phyloP scores from a whole-genome alignment of 2,888 invertebrate species.

The Molorchus minor region DNA sequence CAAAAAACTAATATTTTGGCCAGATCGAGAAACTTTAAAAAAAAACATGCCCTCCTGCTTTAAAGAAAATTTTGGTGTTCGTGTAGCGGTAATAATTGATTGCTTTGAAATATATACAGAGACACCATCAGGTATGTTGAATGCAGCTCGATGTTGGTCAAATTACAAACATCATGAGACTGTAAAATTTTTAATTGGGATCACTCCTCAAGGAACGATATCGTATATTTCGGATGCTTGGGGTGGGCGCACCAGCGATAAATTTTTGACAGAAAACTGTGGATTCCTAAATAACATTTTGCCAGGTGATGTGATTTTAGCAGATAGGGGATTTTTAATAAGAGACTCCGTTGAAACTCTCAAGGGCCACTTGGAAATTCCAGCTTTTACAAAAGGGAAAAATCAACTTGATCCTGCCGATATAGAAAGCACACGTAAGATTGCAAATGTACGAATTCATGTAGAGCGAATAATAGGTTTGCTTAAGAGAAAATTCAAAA shows the following conservation, averaged over 20 bases:
- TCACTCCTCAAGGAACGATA: conserved; percentile 12
- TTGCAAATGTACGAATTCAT: conserved; percentile 21
- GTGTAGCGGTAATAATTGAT: conserved; percentile 25
- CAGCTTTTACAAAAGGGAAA: conserved; percentile 19
- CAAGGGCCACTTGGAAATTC: conserved; percentile 7
- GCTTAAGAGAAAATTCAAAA: conserved; percentile 6
- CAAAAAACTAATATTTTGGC: conserved; percentile 15
- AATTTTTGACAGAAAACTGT: conserved; percentile 15
- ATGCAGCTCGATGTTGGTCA: conserved; percentile 14
- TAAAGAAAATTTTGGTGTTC: conserved; percentile 13
- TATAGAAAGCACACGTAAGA: conserved; percentile 12
- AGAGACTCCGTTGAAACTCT: conserved; percentile 7
- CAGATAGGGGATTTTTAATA: conserved; percentile 12
- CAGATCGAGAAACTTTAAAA: conserved; percentile 6
- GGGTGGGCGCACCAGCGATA: conserved; percentile 18
- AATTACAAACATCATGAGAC: too few relatives aligned
- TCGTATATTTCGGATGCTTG: too few relatives aligned
- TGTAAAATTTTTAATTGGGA: conserved; percentile 18
- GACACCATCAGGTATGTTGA: conserved; percentile 3
- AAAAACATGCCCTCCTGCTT: conserved; percentile 22
- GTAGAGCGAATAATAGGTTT: conserved; percentile 17
- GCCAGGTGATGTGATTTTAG: conserved; percentile 23
- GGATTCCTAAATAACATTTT: conserved; percentile 13
- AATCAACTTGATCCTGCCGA: conserved; percentile 13
- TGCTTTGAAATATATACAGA: conserved; percentile 22